Conservation (phyloP, 1,140 invertebrate species). For the Lordiphosa stackelbergi region DNA sequence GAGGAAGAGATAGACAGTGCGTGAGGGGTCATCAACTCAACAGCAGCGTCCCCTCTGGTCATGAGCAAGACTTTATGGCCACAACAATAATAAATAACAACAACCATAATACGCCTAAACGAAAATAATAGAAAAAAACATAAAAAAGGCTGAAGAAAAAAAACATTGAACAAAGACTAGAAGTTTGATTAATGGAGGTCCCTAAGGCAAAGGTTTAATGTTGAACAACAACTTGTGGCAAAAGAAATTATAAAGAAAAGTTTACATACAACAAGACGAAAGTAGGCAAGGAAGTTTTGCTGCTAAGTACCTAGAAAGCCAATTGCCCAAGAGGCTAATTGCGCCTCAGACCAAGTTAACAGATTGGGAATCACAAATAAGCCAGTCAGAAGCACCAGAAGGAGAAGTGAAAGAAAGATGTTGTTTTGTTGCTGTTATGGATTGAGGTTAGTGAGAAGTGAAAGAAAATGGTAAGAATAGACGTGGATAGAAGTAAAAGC, state of each 20-base stretch:
- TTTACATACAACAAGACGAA: neutral
- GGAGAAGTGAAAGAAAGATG: neutral
- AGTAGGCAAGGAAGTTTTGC: slow-evolving; percentile 4
- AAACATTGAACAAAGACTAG: slow-evolving; percentile 59
- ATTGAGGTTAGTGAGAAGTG: too few relatives aligned
- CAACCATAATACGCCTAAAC: slow-evolving; percentile 35
- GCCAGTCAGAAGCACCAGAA: neutral
- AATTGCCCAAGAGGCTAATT: slow-evolving; percentile 3
- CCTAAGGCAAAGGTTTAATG: slow-evolving; percentile 7
- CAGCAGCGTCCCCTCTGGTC: slow-evolving; percentile 13
- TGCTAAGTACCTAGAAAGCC: slow-evolving; percentile 3
- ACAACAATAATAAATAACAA: slow-evolving; percentile 64
- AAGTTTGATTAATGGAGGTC: slow-evolving; percentile 66
- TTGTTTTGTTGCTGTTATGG: too few relatives aligned
- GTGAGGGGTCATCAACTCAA: slow-evolving; percentile 66
- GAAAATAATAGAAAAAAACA: slow-evolving; percentile 25
- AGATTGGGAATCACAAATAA: neutral
- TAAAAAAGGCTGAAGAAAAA: slow-evolving; percentile 13
- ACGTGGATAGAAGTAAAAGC: too few relatives aligned
- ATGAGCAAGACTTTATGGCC: slow-evolving; percentile 43
- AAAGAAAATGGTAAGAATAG: too few relatives aligned
- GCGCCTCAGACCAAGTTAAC: slow-evolving; percentile 1
- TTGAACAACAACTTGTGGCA: slow-evolving; percentile 8
- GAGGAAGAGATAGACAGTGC: slow-evolving; percentile 13
- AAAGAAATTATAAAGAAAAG: slow-evolving; percentile 13